phyloP scores from a whole-genome alignment of 1,140 invertebrate genomes.

The Orussus abietinus region DNA sequence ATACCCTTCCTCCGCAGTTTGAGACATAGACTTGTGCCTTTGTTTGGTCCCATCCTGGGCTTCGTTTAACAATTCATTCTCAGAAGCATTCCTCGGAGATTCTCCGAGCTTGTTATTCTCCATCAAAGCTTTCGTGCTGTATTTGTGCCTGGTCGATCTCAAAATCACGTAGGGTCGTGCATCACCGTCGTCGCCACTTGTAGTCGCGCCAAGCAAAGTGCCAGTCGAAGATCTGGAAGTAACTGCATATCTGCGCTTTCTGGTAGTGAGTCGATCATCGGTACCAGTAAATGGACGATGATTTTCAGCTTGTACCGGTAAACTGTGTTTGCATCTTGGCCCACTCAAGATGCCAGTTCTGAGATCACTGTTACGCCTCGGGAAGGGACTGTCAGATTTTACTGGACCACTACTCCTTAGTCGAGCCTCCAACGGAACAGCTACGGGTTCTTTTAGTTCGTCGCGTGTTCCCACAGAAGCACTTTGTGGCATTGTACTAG shows the following conservation, averaged over 20 bases:
- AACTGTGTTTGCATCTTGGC: constrained; percentile 20
- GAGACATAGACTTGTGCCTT: constrained; percentile 32
- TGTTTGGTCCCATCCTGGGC: constrained; percentile 27
- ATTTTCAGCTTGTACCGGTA: no score
- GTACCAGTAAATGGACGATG: background rate
- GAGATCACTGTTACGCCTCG: constrained; percentile 1
- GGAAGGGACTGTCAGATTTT: no score
- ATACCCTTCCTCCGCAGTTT: constrained; percentile 17
- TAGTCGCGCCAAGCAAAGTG: constrained; percentile 1
- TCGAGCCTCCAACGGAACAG: background rate
- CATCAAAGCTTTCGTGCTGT: no score
- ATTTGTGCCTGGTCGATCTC: no score
- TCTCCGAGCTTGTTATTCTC: no score
- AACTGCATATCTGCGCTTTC: no score
- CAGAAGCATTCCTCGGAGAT: no score
- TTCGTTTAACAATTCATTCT: no score
- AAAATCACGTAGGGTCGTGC: no score
- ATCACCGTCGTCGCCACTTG: no score
- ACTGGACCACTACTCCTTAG: no score
- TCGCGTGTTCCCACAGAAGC: constrained; percentile 22
- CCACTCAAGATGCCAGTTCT: constrained; percentile 4
- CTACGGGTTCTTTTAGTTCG: constrained; percentile 13
- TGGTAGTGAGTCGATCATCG: background rate
- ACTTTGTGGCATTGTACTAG: constrained; percentile 18
- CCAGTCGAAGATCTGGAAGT: no score